Conservation (phyloP, 1,140 invertebrate genomes). For the Sycophaga agraensis region DNA sequence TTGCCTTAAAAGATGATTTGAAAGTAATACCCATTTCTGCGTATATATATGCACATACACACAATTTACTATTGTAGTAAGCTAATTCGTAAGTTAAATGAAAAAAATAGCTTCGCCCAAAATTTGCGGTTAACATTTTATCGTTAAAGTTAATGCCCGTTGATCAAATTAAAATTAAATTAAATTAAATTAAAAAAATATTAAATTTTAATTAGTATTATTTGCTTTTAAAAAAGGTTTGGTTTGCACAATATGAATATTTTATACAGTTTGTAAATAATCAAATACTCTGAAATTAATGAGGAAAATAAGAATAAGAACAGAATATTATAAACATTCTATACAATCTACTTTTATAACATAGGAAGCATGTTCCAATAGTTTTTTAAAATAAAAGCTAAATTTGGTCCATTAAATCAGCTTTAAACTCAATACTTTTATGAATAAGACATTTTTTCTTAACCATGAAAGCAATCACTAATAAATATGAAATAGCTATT, state of each 20-base stretch:
- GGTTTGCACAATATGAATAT: too few species aligned
- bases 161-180: too few species aligned
- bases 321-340: neutral
- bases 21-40: neutral
- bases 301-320: neutral
- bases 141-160: slow-evolving; percentile 16
- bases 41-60: too few species aligned
- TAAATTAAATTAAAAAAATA: too few species aligned
- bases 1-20: neutral
- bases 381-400: neutral
- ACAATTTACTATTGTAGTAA: too few species aligned
- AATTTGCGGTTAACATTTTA: neutral
- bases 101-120: slow-evolving; percentile 11
- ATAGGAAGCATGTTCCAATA: slow-evolving; percentile 1
- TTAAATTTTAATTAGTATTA: too few species aligned
- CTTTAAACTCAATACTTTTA: too few species aligned
- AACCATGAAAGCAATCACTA: too few species aligned
- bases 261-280: too few species aligned
- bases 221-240: too few species aligned
- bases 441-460: too few species aligned
- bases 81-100: neutral
- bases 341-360: neutral
- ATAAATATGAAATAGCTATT: too few species aligned
- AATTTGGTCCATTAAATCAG: neutral
- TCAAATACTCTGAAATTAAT: neutral